Base-by-base conservation (phyloP, 2,888 invertebrate genomes). In the Papilio elwesi region DNA sequence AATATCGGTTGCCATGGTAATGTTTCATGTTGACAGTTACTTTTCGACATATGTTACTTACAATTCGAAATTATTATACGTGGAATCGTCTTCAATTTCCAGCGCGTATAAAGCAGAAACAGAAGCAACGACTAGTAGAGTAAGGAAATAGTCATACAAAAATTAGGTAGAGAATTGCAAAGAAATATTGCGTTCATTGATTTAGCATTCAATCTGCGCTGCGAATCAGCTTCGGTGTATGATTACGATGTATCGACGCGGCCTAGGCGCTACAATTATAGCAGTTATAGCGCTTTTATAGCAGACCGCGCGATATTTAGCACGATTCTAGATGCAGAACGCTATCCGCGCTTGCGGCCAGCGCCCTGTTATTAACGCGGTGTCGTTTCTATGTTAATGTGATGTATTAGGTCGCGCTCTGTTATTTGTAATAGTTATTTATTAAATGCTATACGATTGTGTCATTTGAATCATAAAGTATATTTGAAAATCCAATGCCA, bases 331-430 rank as follows among this genome's bases (percentile, higher is more conserved):
- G 69, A 71, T 72, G 79, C 78, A 48, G 71, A 63, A 71, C 68
- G 73, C 67, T 62, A 68, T 73, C 75, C 75, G 76, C 77, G 77
- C 74, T 76, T 77, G 75, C 75, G 67, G n/a, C 74, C 65, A 76
- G 78, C 82, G 85, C 82, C 81, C 85, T 89, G 82, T 89, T 67
- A 89, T 90, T 87, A 85, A 74, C 74, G 88, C 88, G 88, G 90
- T 77, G 79, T 82, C 83, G 82, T 90, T 85, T 81, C 82, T 83
- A 90, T 89, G 88, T 77, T 84, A 87, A 90, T 85, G 74, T 51
- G 66, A 76, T 78, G 82, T 76, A 80, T 74, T 70, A 70, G 53
- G 70, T 70, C 65, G 65, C 62, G 47, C 66, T 70, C 66, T 68
- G 62, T 70, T 66, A 68, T 63, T 49, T 48, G 68, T 64, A 52